Conservation (phyloP, 2,113 vertebrate genomes). For the Abramis brama region DNA sequence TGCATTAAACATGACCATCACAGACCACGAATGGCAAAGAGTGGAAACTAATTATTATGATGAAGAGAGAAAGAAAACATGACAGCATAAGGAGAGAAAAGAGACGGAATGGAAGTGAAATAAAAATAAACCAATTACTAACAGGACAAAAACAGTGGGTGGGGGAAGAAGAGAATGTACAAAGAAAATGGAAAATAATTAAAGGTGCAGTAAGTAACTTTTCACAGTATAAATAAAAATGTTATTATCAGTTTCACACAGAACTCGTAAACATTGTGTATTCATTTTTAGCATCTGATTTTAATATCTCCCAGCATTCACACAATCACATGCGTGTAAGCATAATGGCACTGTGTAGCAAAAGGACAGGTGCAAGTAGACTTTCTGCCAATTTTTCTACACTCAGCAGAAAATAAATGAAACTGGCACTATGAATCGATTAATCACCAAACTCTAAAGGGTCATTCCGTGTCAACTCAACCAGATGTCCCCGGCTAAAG, state of each 20-base stretch:
- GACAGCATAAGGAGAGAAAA: constrained; percentile 22
- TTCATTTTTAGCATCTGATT: not conserved
- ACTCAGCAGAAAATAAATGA: not conserved
- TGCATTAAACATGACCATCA: constrained; percentile 38
- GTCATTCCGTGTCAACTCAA: too few species aligned
- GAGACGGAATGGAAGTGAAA: not conserved
- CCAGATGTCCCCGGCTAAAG: too few species aligned
- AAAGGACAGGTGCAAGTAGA: too few species aligned
- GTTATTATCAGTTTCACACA: not conserved
- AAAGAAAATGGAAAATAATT: not conserved
- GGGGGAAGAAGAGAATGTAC: not conserved
- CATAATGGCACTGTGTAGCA: not conserved
- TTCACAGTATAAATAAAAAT: not conserved
- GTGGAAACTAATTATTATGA: constrained; percentile 48
- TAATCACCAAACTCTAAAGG: not conserved
- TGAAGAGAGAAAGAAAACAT: constrained; percentile 35
- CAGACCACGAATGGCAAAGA: constrained; percentile 41
- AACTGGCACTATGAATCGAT: not conserved
- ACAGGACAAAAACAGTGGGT: not conserved
- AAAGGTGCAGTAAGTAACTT: not conserved
- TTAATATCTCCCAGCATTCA: not conserved
- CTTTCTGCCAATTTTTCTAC: too few species aligned
- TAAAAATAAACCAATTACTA: not conserved
- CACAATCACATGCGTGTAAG: not conserved
- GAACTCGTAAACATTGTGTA: not conserved